These are phyloP conservation scores for Catostomus latipinnis DNA, from an alignment of 2,797 vertebrate genomes.

Conservation along the genomic window DNA sequence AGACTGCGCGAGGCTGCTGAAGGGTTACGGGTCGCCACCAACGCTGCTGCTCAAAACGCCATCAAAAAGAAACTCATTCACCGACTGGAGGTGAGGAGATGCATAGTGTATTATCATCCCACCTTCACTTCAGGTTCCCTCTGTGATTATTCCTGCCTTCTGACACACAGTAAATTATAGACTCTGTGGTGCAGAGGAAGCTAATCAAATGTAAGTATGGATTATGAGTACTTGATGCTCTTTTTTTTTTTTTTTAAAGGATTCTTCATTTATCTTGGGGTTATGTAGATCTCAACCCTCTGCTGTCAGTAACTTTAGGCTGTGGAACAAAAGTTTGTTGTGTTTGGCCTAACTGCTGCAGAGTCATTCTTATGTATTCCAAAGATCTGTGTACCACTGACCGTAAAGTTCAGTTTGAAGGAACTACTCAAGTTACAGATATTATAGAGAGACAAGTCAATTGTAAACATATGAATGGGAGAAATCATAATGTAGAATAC, in stretches of 20 bases:
- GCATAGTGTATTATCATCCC: background rate
- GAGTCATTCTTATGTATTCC: no score
- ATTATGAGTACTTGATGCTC: background rate
- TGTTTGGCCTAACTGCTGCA: no score
- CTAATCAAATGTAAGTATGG: constrained; percentile 29
- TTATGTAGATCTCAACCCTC: background rate
- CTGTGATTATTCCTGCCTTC: background rate
- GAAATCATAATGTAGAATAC: no score
- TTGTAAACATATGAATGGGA: no score
- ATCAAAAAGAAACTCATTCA: constrained; percentile 99
- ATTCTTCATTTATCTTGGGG: background rate
- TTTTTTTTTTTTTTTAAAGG: no score
- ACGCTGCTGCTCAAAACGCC: constrained; percentile 96
- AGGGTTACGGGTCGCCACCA: constrained; percentile 94
- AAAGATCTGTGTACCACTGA: no score
- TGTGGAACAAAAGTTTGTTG: background rate
- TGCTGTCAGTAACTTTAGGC: background rate
- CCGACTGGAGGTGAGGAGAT: constrained; percentile 88
- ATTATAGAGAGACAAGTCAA: no score
- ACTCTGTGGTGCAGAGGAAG: background rate
- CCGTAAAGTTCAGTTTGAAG: no score
- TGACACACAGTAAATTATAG: background rate
- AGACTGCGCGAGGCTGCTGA: constrained; percentile 94
- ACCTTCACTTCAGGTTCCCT: background rate
- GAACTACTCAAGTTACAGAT: no score